Evolutionary conservation across 2,113 vertebrate species (phyloP).

Genomic region (Zosterops japonicus): DNA sequence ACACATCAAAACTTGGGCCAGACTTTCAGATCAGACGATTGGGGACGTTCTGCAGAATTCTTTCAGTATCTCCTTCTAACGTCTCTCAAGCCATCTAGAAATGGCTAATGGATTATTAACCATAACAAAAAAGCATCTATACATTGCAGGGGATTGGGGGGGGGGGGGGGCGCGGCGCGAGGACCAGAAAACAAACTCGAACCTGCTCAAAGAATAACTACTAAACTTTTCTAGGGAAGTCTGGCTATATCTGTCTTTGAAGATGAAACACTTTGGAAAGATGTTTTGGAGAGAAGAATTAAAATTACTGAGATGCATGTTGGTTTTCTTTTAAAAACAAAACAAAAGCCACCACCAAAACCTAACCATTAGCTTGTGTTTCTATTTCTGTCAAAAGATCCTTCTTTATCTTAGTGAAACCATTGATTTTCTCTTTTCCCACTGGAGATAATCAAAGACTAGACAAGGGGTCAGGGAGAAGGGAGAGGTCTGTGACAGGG

Average conservation of each 20-base stretch:
- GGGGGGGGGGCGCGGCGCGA: too few relatives aligned
- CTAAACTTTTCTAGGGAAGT: background rate
- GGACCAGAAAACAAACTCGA: background rate
- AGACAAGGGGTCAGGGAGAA: background rate
- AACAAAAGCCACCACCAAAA: background rate
- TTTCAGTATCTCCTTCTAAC: background rate
- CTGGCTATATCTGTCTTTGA: background rate
- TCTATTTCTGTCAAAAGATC: background rate
- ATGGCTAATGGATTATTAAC: background rate
- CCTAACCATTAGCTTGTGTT: background rate
- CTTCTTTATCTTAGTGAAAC: background rate
- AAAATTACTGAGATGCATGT: background rate
- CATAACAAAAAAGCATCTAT: background rate
- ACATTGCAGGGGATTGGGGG: rapidly evolving
- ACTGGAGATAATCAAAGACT: background rate
- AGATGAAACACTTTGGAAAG: background rate
- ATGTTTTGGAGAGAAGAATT: background rate
- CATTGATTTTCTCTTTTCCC: background rate
- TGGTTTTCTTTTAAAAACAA: background rate
- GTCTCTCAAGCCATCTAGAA: background rate
- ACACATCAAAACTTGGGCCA: background rate
- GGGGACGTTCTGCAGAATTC: background rate
- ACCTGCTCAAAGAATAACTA: background rate
- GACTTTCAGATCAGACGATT: background rate
- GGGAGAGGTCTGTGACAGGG: background rate